These are phyloP conservation scores for Sebastolobus altivelis DNA, from an alignment of 2,797 vertebrate species.

Conservation along the genomic window DNA sequence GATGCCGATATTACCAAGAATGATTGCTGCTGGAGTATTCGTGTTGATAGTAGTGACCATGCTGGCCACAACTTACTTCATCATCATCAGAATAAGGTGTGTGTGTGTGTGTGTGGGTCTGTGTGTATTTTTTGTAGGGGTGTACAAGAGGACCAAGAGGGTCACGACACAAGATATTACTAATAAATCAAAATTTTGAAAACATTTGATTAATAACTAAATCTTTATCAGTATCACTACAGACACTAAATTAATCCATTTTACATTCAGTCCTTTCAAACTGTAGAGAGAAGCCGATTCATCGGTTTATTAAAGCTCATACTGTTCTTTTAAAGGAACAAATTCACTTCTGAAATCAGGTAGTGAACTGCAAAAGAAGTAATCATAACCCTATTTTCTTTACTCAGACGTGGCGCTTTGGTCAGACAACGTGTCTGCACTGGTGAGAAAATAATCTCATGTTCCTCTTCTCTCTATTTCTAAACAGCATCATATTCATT, in stretches of 20 bases:
- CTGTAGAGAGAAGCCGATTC: background rate
- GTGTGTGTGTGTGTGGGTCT: background rate
- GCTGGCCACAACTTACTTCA: background rate
- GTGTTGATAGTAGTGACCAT: conserved; percentile 23
- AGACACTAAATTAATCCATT: background rate
- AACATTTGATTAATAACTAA: no score
- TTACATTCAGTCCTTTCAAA: background rate
- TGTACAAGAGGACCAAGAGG: background rate
- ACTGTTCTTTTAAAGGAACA: background rate
- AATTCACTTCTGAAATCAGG: background rate
- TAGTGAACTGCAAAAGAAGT: background rate
- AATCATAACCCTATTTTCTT: background rate
- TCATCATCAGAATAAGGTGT: conserved; percentile 34
- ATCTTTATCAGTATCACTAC: no score
- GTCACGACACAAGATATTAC: background rate
- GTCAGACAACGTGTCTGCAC: background rate
- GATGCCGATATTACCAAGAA: background rate
- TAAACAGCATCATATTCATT: background rate
- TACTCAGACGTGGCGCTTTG: background rate
- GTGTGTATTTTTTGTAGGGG: background rate
- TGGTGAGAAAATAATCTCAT: conserved; percentile 1
- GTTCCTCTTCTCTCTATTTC: background rate
- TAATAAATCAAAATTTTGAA: no score
- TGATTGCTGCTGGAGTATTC: conserved; percentile 20
- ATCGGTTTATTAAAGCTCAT: background rate